These are phyloP conservation scores for Dione juno DNA, from an alignment of 2,888 invertebrate genomes.

Conservation along the genomic window DNA sequence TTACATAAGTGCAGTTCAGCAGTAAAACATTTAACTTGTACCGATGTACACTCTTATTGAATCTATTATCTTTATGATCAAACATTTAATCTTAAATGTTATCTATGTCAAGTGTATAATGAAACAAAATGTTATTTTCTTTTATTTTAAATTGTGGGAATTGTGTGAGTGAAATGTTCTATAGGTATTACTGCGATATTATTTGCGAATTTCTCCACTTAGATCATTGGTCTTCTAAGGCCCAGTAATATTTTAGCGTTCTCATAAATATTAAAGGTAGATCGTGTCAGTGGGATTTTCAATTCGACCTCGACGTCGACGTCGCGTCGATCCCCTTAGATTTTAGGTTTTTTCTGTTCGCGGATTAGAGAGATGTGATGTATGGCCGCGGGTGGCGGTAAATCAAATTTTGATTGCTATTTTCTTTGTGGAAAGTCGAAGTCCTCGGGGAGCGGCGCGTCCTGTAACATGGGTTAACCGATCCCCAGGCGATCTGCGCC, in stretches of 20 bases:
- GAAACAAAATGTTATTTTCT: not conserved
- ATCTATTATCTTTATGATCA: no score
- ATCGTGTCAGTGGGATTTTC: slow-evolving; percentile 74
- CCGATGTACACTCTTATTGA: no score
- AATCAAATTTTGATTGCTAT: slow-evolving; percentile 84
- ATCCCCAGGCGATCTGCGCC: slow-evolving; percentile 68
- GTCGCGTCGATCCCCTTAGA: slow-evolving; percentile 74
- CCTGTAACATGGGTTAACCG: slow-evolving; percentile 78
- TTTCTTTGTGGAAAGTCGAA: slow-evolving; percentile 81
- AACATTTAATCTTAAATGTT: no score
- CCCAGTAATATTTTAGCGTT: slow-evolving; percentile 59
- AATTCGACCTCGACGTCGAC: slow-evolving; percentile 72
- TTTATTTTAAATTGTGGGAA: not conserved
- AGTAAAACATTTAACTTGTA: no score
- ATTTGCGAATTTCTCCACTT: not conserved
- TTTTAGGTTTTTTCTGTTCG: slow-evolving; percentile 76
- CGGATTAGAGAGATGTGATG: slow-evolving; percentile 80
- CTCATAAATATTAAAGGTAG: slow-evolving; percentile 78
- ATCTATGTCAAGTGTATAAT: no score
- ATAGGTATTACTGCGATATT: not conserved
- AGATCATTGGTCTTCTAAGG: not conserved
- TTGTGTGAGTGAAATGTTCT: not conserved
- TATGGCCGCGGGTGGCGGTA: slow-evolving; percentile 81
- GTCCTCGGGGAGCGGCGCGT: slow-evolving; percentile 66
- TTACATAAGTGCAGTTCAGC: no score